A percentile compares a stretch with the other conserved stretches of the same genome.
These are phyloP conservation scores for Caerostris extrusa DNA, from an alignment of 1,140 invertebrate genomes.

Conservation along the genomic window DNA sequence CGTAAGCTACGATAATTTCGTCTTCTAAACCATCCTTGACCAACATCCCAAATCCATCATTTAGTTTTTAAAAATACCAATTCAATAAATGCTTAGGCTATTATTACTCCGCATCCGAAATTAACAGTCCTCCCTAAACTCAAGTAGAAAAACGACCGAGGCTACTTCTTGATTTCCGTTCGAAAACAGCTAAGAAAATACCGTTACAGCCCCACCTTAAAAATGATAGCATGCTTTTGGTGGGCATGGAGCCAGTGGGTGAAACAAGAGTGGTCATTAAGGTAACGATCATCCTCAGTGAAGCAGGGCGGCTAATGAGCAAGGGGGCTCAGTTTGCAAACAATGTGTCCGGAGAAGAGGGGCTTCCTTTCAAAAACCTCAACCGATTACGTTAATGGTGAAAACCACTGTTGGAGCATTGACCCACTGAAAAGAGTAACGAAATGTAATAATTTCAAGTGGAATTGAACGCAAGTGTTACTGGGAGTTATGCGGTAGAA, in stretches of 20 bases:
- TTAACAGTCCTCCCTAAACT: constrained; percentile 13
- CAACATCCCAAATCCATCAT: not conserved
- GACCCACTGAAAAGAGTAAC: constrained; percentile 58
- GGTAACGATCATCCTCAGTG: constrained; percentile 69
- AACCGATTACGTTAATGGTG: constrained; percentile 67
- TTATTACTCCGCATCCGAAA: constrained; percentile 20
- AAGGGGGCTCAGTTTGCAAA: constrained; percentile 60
- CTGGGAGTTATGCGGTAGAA: too few species aligned
- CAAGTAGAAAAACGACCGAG: not conserved
- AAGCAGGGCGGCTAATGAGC: constrained; percentile 71
- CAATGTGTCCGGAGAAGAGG: constrained; percentile 43
- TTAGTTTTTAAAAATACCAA: not conserved
- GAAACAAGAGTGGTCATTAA: constrained; percentile 71
- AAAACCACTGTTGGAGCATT: constrained; percentile 54
- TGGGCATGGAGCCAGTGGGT: constrained; percentile 54
- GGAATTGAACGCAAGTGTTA: not conserved
- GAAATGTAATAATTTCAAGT: constrained; percentile 38
- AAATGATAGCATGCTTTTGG: constrained; percentile 44
- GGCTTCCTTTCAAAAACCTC: constrained; percentile 55
- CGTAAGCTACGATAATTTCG: too few species aligned
- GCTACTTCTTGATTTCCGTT: constrained; percentile 44
- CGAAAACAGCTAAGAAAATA: constrained; percentile 13
- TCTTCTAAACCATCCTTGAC: too few species aligned
- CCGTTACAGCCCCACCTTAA: constrained; percentile 41
- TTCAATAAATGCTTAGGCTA: constrained; percentile 29